Conservation (phyloP, 2,113 vertebrate species). For the Lepus americanus region DNA sequence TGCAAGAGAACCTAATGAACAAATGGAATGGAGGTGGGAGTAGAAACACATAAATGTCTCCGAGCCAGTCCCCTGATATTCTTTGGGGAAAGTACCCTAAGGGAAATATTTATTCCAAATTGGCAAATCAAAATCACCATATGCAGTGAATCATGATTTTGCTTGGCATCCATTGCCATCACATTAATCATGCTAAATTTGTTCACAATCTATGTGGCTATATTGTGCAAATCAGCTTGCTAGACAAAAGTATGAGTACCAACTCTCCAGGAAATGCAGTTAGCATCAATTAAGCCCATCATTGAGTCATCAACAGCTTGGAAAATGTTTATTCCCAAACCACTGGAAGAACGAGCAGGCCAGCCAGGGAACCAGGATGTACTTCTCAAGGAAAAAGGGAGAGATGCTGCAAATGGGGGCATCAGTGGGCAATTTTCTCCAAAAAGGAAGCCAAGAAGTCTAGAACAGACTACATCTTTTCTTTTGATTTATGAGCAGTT, state of each 20-base stretch:
- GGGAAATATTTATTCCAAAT: constrained; percentile 1
- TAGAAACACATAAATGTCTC: not conserved
- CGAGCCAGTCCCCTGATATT: not conserved
- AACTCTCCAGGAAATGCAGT: not conserved
- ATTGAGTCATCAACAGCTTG: not conserved
- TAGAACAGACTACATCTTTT: not conserved
- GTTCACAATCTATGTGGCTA: not conserved
- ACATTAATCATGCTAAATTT: not conserved
- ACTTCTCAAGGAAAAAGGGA: not conserved
- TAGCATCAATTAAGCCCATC: not conserved
- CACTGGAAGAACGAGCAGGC: not conserved
- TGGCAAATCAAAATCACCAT: not conserved
- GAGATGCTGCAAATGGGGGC: not conserved
- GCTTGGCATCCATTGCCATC: not conserved
- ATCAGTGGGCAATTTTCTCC: not conserved
- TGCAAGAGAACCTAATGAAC: not conserved
- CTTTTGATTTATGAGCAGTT: not conserved
- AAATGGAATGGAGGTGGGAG: not conserved
- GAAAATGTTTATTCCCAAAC: not conserved
- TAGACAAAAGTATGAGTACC: not conserved
- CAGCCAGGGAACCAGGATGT: not conserved
- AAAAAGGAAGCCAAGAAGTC: not conserved
- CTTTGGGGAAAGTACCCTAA: not conserved
- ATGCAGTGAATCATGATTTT: not conserved
- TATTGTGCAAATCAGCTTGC: not conserved